These are phyloP conservation scores for Orchesellides sinensis DNA, from an alignment of 2,888 invertebrate species.

Conservation along the genomic window DNA sequence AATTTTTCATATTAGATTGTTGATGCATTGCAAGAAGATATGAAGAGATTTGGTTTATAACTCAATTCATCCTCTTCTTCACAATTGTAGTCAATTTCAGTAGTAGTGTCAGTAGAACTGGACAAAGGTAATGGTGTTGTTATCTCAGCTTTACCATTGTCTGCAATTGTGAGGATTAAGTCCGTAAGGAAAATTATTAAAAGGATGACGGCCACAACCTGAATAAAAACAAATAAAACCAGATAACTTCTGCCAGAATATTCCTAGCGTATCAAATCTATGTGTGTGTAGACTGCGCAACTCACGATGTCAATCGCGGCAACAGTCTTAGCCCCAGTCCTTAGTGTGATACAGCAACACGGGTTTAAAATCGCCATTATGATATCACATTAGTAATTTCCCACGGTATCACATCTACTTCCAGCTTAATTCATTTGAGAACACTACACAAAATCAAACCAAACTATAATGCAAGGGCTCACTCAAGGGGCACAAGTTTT, in stretches of 20 bases:
- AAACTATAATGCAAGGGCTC: neutral
- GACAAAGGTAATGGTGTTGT: neutral
- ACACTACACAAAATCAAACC: neutral
- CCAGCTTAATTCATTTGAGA: neutral
- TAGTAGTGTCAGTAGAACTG: neutral
- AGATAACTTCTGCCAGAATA: too few relatives aligned
- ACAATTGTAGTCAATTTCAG: constrained; percentile 28
- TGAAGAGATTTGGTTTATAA: constrained; percentile 36
- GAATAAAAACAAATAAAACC: neutral
- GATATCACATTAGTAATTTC: neutral
- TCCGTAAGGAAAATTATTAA: constrained; percentile 57
- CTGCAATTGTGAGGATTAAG: constrained; percentile 17
- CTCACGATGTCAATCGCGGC: constrained; percentile 68
- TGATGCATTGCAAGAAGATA: too few relatives aligned
- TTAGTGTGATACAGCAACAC: constrained; percentile 66
- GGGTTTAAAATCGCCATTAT: constrained; percentile 67
- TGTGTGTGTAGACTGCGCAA: too few relatives aligned
- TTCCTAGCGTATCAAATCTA: too few relatives aligned
- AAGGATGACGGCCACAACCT: constrained; percentile 67
- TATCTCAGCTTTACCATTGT: constrained; percentile 44
- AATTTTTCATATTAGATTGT: too few relatives aligned
- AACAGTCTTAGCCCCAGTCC: constrained; percentile 64
- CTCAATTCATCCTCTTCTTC: constrained; percentile 38
- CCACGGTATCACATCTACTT: constrained; percentile 4
- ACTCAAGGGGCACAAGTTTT: neutral